Evolutionary conservation across 2,888 invertebrate species (phyloP).

Genomic region (Phrixothrix hirtus): DNA sequence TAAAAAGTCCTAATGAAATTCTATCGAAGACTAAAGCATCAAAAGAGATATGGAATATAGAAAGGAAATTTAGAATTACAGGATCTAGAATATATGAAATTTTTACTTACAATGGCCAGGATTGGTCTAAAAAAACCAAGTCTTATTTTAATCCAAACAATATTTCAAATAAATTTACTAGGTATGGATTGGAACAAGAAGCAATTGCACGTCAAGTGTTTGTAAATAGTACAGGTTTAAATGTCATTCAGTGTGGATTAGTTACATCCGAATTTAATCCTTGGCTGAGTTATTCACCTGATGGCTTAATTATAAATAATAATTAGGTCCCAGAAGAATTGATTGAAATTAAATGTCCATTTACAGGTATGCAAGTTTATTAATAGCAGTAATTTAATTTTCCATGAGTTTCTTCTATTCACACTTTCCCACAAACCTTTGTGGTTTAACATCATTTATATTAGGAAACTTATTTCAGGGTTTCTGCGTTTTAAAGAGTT

Average conservation of each 20-base stretch:
- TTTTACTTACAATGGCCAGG: background rate
- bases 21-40: too few species aligned
- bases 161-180: background rate
- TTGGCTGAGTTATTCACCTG: background rate
- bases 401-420: too few species aligned
- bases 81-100: background rate
- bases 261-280: background rate
- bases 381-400: too few species aligned
- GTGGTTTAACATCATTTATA: too few species aligned
- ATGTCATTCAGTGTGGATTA: background rate
- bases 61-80: background rate
- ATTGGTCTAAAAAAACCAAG: background rate
- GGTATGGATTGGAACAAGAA: background rate
- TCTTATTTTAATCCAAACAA: background rate
- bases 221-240: background rate
- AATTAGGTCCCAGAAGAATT: background rate
- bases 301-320: background rate
- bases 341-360: constrained; percentile 1
- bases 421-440: too few species aligned
- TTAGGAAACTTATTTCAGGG: too few species aligned
- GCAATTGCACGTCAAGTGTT: background rate
- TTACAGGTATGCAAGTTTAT: background rate
- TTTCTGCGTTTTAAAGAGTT: too few species aligned
- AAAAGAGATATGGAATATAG: background rate
- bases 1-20: too few species aligned